These are phyloP conservation scores for Garrulus glandarius DNA, from an alignment of 2,797 vertebrate species.

Conservation along the genomic window DNA sequence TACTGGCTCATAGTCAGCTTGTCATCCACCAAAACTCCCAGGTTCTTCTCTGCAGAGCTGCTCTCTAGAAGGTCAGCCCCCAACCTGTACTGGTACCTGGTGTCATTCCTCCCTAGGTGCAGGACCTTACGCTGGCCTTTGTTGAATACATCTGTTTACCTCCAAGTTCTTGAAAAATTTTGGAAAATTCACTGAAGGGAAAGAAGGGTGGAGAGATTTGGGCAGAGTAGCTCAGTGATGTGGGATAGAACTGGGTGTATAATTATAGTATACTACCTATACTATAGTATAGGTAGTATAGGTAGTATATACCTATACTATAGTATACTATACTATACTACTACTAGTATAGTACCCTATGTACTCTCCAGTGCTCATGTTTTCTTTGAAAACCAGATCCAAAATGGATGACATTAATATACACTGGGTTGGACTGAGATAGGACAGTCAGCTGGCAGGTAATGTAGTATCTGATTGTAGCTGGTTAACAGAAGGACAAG, in stretches of 20 bases:
- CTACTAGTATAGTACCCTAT: background rate
- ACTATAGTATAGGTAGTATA: too few species aligned
- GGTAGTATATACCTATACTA: too few species aligned
- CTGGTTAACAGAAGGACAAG: background rate
- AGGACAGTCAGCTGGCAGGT: background rate
- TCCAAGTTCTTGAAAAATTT: background rate
- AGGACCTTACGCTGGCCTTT: background rate
- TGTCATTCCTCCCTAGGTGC: background rate
- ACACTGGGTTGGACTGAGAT: background rate
- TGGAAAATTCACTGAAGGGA: background rate
- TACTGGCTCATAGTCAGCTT: background rate
- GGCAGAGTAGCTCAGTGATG: background rate
- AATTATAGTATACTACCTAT: background rate
- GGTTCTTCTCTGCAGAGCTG: background rate
- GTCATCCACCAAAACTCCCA: too few species aligned
- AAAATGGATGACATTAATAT: background rate
- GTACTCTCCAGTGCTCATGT: background rate
- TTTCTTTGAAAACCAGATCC: background rate
- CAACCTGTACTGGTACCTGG: background rate
- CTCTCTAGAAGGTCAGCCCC: too few species aligned
- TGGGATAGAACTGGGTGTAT: background rate
- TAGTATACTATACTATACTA: background rate
- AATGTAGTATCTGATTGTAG: background rate
- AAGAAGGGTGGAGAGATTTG: background rate
- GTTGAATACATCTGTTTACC: background rate